phyloP scores from a whole-genome alignment of 2,113 vertebrate species.

The Thymallus thymallus region DNA sequence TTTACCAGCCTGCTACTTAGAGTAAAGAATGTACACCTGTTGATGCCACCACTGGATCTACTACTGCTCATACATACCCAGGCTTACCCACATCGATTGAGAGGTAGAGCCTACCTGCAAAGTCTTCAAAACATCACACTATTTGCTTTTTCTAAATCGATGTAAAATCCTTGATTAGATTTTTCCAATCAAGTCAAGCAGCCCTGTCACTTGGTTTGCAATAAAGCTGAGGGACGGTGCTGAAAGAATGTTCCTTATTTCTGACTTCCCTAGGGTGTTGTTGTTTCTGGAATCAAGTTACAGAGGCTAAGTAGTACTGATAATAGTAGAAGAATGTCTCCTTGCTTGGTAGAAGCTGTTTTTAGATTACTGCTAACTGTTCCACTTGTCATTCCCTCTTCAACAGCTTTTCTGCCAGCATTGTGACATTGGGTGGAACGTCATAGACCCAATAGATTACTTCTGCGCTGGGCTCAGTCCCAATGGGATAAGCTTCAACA shows the following conservation, averaged over 20 bases:
- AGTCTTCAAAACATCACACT: background rate
- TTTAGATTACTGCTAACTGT: background rate
- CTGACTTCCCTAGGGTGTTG: too few species aligned
- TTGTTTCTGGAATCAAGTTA: too few species aligned
- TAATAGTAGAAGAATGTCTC: background rate
- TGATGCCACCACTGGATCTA: too few species aligned
- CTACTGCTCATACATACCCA: too few species aligned
- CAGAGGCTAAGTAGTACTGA: background rate
- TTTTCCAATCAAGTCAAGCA: too few species aligned
- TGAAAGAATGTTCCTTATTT: too few species aligned
- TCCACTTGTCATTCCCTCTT: constrained; percentile 18
- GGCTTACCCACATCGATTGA: background rate
- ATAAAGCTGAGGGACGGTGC: too few species aligned
- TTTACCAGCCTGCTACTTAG: too few species aligned
- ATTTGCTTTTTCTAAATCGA: background rate
- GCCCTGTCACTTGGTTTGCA: too few species aligned
- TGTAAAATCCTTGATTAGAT: too few species aligned
- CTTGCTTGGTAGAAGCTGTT: too few species aligned
- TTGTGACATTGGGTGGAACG: background rate
- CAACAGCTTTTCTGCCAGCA: constrained; percentile 24
- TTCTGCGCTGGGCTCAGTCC: background rate
- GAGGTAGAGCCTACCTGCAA: background rate
- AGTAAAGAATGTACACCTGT: too few species aligned
- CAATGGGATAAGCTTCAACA: constrained; percentile 8
- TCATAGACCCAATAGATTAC: constrained; percentile 3